These are phyloP conservation scores for Laticauda laticaudata DNA, from an alignment of 2,113 vertebrate genomes.

Conservation along the genomic window DNA sequence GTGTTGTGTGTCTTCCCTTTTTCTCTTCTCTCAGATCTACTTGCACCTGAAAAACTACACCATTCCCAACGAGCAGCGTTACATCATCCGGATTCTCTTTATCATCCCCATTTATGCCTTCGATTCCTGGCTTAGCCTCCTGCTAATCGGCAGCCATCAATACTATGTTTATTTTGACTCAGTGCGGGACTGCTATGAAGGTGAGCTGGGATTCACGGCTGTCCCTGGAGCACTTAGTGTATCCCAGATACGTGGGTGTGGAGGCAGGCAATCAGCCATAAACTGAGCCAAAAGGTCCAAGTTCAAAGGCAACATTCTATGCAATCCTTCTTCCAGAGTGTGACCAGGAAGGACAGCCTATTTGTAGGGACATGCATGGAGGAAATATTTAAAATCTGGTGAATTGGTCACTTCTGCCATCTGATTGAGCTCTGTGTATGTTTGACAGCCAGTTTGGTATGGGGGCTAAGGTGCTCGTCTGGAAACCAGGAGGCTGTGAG, in stretches of 20 bases:
- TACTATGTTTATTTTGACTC: conserved; percentile 94
- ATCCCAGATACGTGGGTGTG: neutral
- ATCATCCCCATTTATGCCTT: conserved; percentile 92
- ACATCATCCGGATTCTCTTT: conserved; percentile 94
- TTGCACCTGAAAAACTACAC: conserved; percentile 89
- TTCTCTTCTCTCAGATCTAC: conserved; percentile 80
- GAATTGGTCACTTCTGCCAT: neutral
- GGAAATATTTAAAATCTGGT: neutral
- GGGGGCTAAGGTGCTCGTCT: neutral
- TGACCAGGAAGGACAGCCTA: neutral
- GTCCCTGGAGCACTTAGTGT: neutral
- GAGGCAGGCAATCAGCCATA: neutral
- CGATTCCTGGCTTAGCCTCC: conserved; percentile 95
- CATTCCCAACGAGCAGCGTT: conserved; percentile 89
- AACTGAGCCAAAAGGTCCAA: neutral
- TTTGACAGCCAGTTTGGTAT: neutral
- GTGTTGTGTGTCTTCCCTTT: neutral
- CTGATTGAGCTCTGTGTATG: neutral
- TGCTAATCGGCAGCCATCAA: conserved; percentile 89
- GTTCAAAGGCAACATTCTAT: neutral
- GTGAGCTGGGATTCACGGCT: conserved; percentile 50
- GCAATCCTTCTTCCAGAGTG: neutral
- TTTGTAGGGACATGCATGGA: neutral
- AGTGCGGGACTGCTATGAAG: conserved; percentile 92
- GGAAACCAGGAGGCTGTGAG: neutral